Percentiles rank a stretch among this genome's conserved stretches.
Evolutionary conservation across 2,888 invertebrate species (phyloP).

Genomic region (Pristionchus japonicus): DNA sequence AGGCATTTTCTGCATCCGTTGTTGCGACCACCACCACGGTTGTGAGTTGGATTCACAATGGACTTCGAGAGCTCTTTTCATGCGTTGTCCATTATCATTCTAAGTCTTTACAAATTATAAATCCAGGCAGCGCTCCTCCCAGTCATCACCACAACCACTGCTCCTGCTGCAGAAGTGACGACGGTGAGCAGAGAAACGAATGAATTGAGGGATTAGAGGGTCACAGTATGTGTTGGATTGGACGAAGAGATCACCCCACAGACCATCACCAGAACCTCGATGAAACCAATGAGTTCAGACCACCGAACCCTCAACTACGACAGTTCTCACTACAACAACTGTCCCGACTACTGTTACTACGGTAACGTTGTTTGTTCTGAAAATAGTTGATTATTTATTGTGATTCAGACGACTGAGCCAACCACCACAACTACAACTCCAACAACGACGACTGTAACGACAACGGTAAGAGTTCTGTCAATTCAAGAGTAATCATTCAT

Average conservation of each 20-base stretch:
- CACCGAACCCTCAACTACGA: background rate
- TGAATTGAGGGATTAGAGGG: no score
- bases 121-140: background rate
- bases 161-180: background rate
- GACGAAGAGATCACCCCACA: no score
- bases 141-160: background rate
- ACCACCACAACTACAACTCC: background rate
- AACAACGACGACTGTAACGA: background rate
- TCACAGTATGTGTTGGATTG: no score
- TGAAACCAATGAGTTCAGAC: background rate
- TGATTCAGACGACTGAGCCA: background rate
- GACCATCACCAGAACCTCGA: no score
- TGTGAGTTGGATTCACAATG: background rate
- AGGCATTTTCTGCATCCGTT: background rate
- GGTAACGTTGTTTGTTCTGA: background rate
- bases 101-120: no score
- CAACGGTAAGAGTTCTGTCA: no score
- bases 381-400: background rate
- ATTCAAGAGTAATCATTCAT: background rate
- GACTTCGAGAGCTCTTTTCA: no score
- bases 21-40: background rate
- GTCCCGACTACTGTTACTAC: slow-evolving; percentile 5
- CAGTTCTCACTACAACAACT: background rate
- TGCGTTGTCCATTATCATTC: no score
- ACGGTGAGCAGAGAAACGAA: background rate